Conservation (phyloP, 2,888 invertebrate genomes). For the Caenorhabditis becei region DNA sequence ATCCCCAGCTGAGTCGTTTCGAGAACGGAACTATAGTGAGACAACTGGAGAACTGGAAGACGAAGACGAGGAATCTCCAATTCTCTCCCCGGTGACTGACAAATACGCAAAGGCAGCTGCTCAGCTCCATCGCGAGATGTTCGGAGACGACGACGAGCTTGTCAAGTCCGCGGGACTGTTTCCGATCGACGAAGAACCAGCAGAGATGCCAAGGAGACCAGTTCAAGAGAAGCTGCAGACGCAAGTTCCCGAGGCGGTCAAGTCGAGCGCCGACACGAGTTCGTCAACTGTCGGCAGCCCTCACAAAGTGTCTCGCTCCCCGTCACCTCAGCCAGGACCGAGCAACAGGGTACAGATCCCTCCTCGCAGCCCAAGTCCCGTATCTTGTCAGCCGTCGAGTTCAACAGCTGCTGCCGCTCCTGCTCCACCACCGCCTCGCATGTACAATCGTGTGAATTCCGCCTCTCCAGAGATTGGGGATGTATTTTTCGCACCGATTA, state of each 20-base stretch:
- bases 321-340: not conserved
- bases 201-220: not conserved
- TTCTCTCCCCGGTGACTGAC: slow-evolving; percentile 30
- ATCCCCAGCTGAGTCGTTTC: not conserved
- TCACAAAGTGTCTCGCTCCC: not conserved
- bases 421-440: not conserved
- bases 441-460: not conserved
- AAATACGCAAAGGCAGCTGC: not conserved
- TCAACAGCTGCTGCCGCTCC: not conserved
- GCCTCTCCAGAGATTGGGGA: slow-evolving; percentile 38
- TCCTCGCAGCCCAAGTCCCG: slow-evolving; percentile 1
- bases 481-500: not conserved
- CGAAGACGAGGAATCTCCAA: slow-evolving; percentile 38
- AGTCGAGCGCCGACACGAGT: not conserved
- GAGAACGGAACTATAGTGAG: slow-evolving; percentile 32
- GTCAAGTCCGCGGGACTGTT: slow-evolving; percentile 21
- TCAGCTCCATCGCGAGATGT: slow-evolving; percentile 1
- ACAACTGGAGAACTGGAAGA: slow-evolving; percentile 30
- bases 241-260: not conserved
- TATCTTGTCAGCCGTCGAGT: not conserved
- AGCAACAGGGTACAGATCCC: not conserved
- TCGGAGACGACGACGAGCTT: slow-evolving; percentile 28
- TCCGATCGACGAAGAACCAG: not conserved
- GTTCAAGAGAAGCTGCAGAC: not conserved
- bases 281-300: slow-evolving; percentile 18